Conservation (phyloP, 2,888 invertebrate species). For the Sclerodermus sp. region DNA sequence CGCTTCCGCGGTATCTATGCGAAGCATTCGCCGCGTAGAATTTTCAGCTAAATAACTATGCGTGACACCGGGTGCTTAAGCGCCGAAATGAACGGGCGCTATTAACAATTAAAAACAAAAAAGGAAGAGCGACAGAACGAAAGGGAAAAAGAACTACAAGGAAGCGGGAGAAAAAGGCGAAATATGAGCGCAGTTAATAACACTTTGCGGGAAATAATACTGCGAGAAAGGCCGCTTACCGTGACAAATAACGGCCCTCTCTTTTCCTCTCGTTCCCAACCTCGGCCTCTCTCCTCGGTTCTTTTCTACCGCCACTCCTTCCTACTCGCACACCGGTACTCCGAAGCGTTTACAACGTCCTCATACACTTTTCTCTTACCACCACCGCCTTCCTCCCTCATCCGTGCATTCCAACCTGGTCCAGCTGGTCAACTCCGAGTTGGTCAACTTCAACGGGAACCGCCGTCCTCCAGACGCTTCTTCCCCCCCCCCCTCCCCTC, state of each 20-base stretch:
- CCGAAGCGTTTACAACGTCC: slow-evolving; percentile 27
- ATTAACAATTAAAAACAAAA: slow-evolving; percentile 53
- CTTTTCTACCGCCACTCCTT: neutral
- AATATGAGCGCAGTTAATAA: slow-evolving; percentile 52
- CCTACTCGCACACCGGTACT: slow-evolving; percentile 10
- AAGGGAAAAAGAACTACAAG: slow-evolving; percentile 11
- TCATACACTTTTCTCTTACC: slow-evolving; percentile 15
- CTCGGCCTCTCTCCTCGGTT: slow-evolving; percentile 11
- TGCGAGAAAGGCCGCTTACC: slow-evolving; percentile 56
- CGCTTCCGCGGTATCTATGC: too few species aligned
- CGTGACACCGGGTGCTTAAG: slow-evolving; percentile 48
- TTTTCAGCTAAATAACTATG: slow-evolving; percentile 53
- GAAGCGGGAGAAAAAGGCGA: slow-evolving; percentile 28
- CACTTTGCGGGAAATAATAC: slow-evolving; percentile 58
- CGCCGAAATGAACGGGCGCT: slow-evolving; percentile 54
- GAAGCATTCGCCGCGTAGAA: too few species aligned
- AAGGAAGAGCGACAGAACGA: slow-evolving; percentile 14
- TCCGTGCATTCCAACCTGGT: too few species aligned
- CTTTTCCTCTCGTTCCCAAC: slow-evolving; percentile 32
- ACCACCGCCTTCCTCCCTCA: too few species aligned
- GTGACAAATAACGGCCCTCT: slow-evolving; percentile 55
- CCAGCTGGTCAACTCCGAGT: too few species aligned
- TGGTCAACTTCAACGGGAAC: too few species aligned
- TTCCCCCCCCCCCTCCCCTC: too few species aligned
- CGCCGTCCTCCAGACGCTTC: too few species aligned